Conservation (phyloP, 2,113 vertebrate genomes). For the Mohoua ochrocephala region DNA sequence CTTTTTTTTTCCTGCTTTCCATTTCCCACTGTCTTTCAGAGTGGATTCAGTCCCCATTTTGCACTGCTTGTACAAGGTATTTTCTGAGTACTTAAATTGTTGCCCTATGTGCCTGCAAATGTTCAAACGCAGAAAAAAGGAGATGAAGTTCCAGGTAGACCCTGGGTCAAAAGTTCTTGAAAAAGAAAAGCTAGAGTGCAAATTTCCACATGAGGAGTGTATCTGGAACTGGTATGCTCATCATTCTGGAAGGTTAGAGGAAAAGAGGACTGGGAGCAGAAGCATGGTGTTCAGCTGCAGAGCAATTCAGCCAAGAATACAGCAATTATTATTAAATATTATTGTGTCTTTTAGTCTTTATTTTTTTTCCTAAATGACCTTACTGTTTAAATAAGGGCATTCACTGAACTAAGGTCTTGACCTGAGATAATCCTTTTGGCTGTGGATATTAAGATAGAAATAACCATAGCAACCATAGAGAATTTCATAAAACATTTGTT, state of each 20-base stretch:
- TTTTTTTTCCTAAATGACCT: neutral
- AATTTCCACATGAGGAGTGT: neutral
- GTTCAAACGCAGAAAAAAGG: neutral
- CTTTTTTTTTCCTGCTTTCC: neutral
- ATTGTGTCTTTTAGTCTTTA: neutral
- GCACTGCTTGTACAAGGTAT: neutral
- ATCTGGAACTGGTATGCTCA: neutral
- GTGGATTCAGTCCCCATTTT: neutral
- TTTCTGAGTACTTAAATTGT: neutral
- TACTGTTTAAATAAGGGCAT: slow-evolving; percentile 7
- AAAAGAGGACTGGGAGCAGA: neutral
- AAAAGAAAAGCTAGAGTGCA: neutral
- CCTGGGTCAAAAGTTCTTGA: neutral
- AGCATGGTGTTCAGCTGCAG: neutral
- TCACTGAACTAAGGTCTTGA: neutral
- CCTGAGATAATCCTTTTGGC: slow-evolving; percentile 22
- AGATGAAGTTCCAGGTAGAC: neutral
- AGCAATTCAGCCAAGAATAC: neutral
- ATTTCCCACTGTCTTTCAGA: neutral
- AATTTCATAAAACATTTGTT: slow-evolving; percentile 60
- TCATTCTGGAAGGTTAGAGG: neutral
- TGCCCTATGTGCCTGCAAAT: neutral
- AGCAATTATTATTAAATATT: slow-evolving; percentile 1
- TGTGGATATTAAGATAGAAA: neutral
- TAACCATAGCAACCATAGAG: slow-evolving; percentile 48